phyloP scores from a whole-genome alignment of 92 coral and sea anemone species.

The Micromussa lordhowensis region DNA sequence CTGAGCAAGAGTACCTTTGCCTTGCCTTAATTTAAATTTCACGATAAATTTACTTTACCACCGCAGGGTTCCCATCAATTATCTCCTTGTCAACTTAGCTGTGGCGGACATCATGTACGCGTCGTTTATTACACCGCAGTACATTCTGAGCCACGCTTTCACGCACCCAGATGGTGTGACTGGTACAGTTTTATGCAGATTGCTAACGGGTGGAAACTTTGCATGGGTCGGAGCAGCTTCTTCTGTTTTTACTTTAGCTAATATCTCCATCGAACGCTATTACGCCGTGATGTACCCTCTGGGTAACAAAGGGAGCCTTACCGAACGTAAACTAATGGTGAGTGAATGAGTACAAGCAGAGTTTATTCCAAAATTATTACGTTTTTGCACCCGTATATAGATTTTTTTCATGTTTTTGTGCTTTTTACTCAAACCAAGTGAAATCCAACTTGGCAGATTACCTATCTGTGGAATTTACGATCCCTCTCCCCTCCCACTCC shows the following conservation, averaged over 20 bases:
- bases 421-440: no score
- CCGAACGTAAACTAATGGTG: slow-evolving; percentile 10
- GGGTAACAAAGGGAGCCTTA: slow-evolving; percentile 6
- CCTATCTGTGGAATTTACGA: no score
- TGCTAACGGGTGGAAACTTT: slow-evolving; percentile 14
- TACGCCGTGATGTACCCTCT: slow-evolving; percentile 18
- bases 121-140: neutral
- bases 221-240: slow-evolving; percentile 24
- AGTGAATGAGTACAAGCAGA: neutral
- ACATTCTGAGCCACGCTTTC: neutral
- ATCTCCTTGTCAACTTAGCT: slow-evolving; percentile 11
- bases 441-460: no score
- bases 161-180: slow-evolving; percentile 8
- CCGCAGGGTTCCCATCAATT: slow-evolving; percentile 16
- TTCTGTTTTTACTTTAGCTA: slow-evolving; percentile 12
- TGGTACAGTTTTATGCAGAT: slow-evolving; percentile 3
- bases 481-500: no score
- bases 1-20: no score
- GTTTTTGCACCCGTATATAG: neutral
- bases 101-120: slow-evolving; percentile 12
- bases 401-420: neutral
- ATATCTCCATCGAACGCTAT: slow-evolving; percentile 11
- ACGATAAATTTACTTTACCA: neutral
- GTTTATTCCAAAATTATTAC: no score
- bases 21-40: neutral